These are phyloP conservation scores for Leptinotarsa haldemani DNA, from an alignment of 2,888 invertebrate species.

Conservation along the genomic window DNA sequence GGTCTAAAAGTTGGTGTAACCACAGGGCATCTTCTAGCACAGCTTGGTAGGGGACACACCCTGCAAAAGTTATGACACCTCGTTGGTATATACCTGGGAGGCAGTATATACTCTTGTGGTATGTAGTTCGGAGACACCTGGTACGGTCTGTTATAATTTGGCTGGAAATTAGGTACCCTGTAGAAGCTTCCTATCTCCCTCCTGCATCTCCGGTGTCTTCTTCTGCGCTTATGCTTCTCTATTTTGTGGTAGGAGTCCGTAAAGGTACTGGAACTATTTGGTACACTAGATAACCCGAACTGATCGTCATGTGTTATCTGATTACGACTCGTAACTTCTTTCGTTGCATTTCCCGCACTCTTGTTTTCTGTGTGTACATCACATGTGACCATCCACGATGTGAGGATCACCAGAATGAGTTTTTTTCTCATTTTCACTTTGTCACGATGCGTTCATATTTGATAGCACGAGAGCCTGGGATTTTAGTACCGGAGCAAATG, in stretches of 20 bases:
- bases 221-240: not conserved
- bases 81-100: not conserved
- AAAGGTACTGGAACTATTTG: not conserved
- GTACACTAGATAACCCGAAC: constrained; percentile 15
- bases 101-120: not conserved
- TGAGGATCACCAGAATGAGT: not conserved
- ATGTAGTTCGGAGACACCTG: not conserved
- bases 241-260: not conserved
- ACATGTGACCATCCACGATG: constrained; percentile 7
- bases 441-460: constrained; percentile 11
- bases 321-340: not conserved
- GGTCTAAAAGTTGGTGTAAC: no score
- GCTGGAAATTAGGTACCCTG: constrained; percentile 8
- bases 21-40: not conserved
- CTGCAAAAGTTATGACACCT: constrained; percentile 2
- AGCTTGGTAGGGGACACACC: not conserved
- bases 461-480: not conserved
- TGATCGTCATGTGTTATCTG: not conserved
- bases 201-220: not conserved
- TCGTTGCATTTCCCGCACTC: not conserved
- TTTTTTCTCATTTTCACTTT: constrained; percentile 3
- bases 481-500: no score
- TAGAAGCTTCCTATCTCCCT: not conserved
- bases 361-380: not conserved
- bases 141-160: constrained; percentile 7